These are phyloP conservation scores for Edolisoma coerulescens DNA, from an alignment of 2,113 vertebrate genomes.

Conservation along the genomic window DNA sequence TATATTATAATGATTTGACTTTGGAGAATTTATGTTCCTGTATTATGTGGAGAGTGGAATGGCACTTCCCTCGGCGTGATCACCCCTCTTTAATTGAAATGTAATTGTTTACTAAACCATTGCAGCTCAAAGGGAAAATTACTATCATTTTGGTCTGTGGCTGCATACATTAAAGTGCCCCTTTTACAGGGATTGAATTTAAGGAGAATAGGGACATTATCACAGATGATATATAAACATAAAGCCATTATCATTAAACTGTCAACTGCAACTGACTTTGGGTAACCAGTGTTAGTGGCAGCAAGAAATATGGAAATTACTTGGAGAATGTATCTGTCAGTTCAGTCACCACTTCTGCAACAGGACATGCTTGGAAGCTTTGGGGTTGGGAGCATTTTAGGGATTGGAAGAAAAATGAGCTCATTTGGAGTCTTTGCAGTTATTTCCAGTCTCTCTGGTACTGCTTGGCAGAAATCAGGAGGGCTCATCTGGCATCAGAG, in stretches of 20 bases:
- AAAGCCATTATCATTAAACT: constrained; percentile 65
- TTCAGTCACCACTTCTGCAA: not conserved
- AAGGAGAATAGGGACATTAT: constrained; percentile 10
- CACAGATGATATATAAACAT: constrained; percentile 38
- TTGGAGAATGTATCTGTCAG: not conserved
- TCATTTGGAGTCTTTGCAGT: not conserved
- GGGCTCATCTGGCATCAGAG: not conserved
- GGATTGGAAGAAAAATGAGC: not conserved
- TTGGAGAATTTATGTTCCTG: not conserved
- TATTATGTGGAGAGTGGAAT: not conserved
- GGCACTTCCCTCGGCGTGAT: not conserved
- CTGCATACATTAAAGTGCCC: constrained; percentile 15
- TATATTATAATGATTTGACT: constrained; percentile 7
- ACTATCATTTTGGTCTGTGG: constrained; percentile 42
- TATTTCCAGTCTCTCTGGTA: not conserved
- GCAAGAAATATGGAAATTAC: constrained; percentile 40
- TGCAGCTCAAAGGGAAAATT: constrained; percentile 42
- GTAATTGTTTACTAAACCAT: constrained; percentile 62
- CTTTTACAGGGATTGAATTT: not conserved
- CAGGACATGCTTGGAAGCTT: not conserved
- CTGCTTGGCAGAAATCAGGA: not conserved
- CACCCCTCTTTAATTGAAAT: constrained; percentile 55
- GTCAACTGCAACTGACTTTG: constrained; percentile 43
- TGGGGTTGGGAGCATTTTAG: not conserved
- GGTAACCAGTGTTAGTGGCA: constrained; percentile 4